Evolutionary conservation across 2,888 invertebrate species (phyloP).

Genomic region (Eristalis arbustorum): DNA sequence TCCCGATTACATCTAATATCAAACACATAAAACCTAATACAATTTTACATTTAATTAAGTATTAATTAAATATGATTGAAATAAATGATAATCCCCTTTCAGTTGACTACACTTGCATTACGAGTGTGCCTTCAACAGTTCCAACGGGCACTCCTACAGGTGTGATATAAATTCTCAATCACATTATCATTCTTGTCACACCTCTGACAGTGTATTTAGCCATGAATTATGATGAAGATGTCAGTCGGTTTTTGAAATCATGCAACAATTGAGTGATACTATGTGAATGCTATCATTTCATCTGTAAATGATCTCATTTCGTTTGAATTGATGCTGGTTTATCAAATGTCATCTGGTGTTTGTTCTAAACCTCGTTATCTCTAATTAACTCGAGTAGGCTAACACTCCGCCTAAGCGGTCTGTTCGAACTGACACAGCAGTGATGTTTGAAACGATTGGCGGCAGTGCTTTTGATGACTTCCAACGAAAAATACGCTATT

Average conservation of each 20-base stretch:
- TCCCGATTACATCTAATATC: too few relatives aligned
- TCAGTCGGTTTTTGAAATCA: not conserved
- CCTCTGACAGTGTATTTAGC: not conserved
- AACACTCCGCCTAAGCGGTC: not conserved
- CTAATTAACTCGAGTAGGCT: not conserved
- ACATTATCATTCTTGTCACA: not conserved
- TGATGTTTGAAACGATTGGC: not conserved
- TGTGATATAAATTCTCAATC: not conserved
- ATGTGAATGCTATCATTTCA: not conserved
- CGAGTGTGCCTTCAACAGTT: not conserved
- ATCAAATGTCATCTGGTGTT: not conserved
- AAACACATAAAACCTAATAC: too few relatives aligned
- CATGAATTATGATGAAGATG: not conserved
- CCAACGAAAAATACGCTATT: not conserved
- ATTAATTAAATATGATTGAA: not conserved
- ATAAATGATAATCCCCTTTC: not conserved
- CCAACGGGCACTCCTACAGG: not conserved
- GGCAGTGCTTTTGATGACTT: not conserved
- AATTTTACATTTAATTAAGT: too few relatives aligned
- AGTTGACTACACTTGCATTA: not conserved
- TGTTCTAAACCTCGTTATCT: not conserved
- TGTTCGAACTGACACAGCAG: not conserved
- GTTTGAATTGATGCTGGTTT: not conserved
- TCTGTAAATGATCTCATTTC: not conserved
- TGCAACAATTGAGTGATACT: not conserved